Evolutionary conservation across 2,888 invertebrate genomes (phyloP).

Genomic region (Venusia cambrica): DNA sequence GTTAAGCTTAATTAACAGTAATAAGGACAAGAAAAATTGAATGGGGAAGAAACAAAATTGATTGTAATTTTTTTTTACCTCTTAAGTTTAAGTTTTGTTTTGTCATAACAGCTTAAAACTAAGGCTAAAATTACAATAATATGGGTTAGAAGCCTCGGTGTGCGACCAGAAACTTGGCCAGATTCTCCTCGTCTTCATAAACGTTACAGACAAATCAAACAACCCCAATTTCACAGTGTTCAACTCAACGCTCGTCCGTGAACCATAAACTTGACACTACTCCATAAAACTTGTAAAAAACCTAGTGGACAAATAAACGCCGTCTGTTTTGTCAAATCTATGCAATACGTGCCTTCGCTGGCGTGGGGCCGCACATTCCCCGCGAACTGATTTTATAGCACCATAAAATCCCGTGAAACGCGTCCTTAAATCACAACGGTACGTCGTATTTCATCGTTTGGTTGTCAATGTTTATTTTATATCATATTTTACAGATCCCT

Average conservation of each 20-base stretch:
- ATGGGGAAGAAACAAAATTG: no score
- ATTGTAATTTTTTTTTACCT: no score
- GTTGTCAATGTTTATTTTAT: slow-evolving; percentile 82
- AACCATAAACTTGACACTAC: slow-evolving; percentile 74
- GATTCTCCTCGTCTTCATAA: no score
- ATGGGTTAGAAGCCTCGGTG: no score
- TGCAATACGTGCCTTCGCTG: slow-evolving; percentile 63
- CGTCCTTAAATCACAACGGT: slow-evolving; percentile 78
- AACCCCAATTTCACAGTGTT: slow-evolving; percentile 61
- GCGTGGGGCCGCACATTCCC: slow-evolving; percentile 40
- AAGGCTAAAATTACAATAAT: no score
- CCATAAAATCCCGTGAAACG: slow-evolving; percentile 78
- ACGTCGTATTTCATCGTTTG: slow-evolving; percentile 80
- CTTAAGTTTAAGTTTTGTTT: no score
- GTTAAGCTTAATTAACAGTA: no score
- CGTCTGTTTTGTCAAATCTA: slow-evolving; percentile 80
- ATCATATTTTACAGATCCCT: slow-evolving; percentile 79
- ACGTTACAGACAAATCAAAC: slow-evolving; percentile 45
- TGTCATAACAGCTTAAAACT: no score
- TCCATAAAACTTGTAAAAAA: slow-evolving; percentile 76
- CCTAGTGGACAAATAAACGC: slow-evolving; percentile 74
- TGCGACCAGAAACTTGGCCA: no score
- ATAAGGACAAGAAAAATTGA: no score
- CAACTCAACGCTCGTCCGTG: slow-evolving; percentile 55
- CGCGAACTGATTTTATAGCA: slow-evolving; percentile 77